Evolutionary conservation across 92 coral and sea anemone genomes (phyloP), one percentile per base, ranked within the genome.

Genomic region (Heliopora coerulea): DNA sequence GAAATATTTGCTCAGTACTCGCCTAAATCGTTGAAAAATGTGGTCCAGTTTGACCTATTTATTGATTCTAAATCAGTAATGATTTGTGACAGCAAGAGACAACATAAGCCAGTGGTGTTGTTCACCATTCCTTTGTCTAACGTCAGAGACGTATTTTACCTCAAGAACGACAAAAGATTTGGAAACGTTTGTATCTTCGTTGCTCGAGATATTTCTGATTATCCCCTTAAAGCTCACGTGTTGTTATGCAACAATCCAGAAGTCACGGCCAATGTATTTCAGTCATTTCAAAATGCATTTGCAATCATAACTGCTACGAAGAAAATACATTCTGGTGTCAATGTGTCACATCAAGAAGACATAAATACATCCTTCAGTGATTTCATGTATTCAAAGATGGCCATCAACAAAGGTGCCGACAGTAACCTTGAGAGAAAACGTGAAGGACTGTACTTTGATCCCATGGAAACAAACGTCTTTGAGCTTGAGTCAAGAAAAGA

Each of bases 181-280:
- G 46, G 44, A 1, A 68, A 68, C 35, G 54, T 68, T 18, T 48
- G 59, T n/a, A 68, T 68, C 4, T 49, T 48, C 27, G 75, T 68
- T 3, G 60, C 75, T 9, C 50, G 75, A 19, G 8, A 29, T 29
- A 1, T 8, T 12, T 24, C 60, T 14, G 1, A 20, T 1, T 28
- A 44, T 29, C 14, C 75, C 19, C 5, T 68, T 0, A 68, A 68
- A 21, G 75, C 75, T 24, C 75, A 68, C 49, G 61, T 68, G 1
- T 34, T 68, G 0, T 29, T 40, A 11, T 68, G 62, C 30, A 59
- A 68, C 28, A 49, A 24, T 26, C n/a, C 15, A 23, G 54, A 25
- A 30, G 5, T 26, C 12, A 56, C 75, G 1, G 59, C 27, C 12
- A 29, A 68, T n/a, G 39, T 68, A 3, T 68, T 49, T 21, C 23